phyloP scores from a whole-genome alignment of 2,888 invertebrate species.

The Drosophila flavopinicola region DNA sequence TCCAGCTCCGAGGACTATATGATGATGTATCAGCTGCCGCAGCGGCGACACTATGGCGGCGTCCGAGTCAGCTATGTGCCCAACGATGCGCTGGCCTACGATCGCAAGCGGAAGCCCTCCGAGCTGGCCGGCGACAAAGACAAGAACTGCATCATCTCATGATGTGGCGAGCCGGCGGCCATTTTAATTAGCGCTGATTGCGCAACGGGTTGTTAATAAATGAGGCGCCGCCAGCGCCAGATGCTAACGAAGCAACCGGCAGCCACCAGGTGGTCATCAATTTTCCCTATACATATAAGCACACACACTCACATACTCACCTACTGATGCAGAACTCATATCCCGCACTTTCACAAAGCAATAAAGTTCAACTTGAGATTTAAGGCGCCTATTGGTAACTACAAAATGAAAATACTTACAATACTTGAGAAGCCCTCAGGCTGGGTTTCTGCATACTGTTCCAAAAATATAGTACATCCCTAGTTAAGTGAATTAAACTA shows the following conservation, averaged over 20 bases:
- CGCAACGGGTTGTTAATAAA: constrained; percentile 38
- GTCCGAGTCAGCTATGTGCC: constrained; percentile 96
- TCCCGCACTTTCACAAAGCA: constrained; percentile 63
- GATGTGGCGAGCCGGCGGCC: constrained; percentile 85
- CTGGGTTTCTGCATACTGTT: constrained; percentile 51
- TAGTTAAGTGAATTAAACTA: constrained; percentile 50
- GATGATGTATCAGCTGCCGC: constrained; percentile 93
- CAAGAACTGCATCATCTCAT: constrained; percentile 94
- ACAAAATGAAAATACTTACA: constrained; percentile 15
- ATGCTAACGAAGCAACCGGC: constrained; percentile 56
- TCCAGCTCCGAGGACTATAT: constrained; percentile 94
- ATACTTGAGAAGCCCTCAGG: constrained; percentile 1
- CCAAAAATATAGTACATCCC: constrained; percentile 64
- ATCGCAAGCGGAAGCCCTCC: constrained; percentile 87
- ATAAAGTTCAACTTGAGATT: constrained; percentile 77
- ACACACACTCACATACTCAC: constrained; percentile 13
- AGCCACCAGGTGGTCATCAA: constrained; percentile 63
- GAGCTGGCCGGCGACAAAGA: constrained; percentile 85
- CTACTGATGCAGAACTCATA: constrained; percentile 40
- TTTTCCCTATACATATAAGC: constrained; percentile 21
- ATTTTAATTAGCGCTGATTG: constrained; percentile 69
- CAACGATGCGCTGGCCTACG: constrained; percentile 94
- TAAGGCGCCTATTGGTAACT: constrained; percentile 45
- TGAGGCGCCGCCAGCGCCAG: constrained; percentile 34
- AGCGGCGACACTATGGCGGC: constrained; percentile 93